These are phyloP conservation scores for Deilephila elpenor DNA, from an alignment of 2,888 invertebrate species.

Conservation along the genomic window DNA sequence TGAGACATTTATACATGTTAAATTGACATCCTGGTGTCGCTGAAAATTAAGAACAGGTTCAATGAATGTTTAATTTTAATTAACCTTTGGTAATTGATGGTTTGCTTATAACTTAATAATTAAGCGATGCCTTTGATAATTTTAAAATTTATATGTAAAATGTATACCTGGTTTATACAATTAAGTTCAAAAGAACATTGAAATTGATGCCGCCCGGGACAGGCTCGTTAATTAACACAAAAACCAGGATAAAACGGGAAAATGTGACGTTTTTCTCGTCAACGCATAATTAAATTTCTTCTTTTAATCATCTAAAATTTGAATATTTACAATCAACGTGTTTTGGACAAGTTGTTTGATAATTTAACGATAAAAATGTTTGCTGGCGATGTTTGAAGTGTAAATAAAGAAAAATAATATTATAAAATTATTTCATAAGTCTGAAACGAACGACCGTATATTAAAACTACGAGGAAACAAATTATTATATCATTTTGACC, in stretches of 20 bases:
- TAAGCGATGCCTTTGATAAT: background rate
- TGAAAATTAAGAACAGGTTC: no score
- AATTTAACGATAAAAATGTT: background rate
- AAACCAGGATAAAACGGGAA: conserved; percentile 31
- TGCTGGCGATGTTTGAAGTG: background rate
- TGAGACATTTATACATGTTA: no score
- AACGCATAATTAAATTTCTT: conserved; percentile 35
- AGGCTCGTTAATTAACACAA: conserved; percentile 45
- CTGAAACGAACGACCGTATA: no score
- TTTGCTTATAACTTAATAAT: background rate
- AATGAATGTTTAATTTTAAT: no score
- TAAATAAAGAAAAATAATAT: background rate
- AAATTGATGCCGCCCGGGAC: conserved; percentile 41
- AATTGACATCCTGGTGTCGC: no score
- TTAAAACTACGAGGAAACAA: no score
- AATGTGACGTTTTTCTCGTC: conserved; percentile 42
- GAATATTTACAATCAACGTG: conserved; percentile 10
- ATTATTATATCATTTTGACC: no score
- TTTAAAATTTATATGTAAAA: conserved; percentile 1
- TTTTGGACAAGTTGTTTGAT: background rate
- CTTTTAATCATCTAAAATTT: conserved; percentile 36
- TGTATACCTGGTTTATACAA: background rate
- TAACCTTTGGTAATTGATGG: no score
- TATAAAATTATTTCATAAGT: no score
- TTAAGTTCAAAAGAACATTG: conserved; percentile 34